These are phyloP conservation scores for Urocitellus parryii DNA, from an alignment of 2,113 vertebrate genomes.

Conservation along the genomic window DNA sequence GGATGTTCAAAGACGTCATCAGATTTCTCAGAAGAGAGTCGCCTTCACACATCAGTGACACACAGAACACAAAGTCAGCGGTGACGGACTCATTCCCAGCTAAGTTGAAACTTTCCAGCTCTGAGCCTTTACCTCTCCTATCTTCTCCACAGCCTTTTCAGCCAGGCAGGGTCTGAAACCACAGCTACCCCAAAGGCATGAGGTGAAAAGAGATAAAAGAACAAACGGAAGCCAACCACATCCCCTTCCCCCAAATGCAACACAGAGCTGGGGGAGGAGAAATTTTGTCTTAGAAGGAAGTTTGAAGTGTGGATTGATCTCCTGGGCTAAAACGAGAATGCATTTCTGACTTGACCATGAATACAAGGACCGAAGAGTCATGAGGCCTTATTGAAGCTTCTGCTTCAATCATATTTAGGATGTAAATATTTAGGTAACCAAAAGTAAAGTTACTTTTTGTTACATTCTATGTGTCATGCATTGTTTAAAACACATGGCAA, in stretches of 20 bases:
- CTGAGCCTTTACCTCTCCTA: background rate
- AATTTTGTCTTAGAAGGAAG: conserved; percentile 27
- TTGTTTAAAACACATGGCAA: background rate
- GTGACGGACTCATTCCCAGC: background rate
- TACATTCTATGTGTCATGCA: background rate
- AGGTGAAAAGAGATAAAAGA: conserved; percentile 30
- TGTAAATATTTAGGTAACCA: background rate
- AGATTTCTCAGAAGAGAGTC: background rate
- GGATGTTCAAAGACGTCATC: background rate
- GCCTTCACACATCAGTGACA: background rate
- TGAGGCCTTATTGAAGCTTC: background rate
- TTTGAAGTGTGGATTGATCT: background rate
- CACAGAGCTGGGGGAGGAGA: background rate
- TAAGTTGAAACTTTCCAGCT: background rate
- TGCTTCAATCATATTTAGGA: background rate
- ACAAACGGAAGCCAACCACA: background rate
- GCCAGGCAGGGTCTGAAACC: background rate
- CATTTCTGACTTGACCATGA: background rate
- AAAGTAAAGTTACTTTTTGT: conserved; percentile 5
- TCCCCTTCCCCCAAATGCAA: background rate
- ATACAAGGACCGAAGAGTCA: background rate
- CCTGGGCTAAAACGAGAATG: background rate
- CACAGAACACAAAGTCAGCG: background rate
- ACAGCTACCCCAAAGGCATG: background rate
- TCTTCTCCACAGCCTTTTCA: background rate